Percentiles rank a stretch among this genome's conserved stretches.
phyloP scores from a whole-genome alignment of 1,140 invertebrate species.

The Drosophila athabasca region DNA sequence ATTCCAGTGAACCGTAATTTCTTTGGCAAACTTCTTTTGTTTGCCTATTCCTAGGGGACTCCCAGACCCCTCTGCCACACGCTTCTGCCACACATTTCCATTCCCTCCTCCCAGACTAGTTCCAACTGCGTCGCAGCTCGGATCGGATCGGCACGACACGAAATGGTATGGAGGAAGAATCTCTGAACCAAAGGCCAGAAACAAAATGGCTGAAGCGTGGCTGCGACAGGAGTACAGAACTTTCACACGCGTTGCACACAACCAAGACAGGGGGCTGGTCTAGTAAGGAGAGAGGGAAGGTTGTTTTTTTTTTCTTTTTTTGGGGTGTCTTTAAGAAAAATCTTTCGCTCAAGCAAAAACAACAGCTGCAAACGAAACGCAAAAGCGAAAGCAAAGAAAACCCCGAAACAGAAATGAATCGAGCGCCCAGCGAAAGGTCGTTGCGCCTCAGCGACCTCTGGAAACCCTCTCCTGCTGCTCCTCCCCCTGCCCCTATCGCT shows the following conservation, averaged over 20 bases:
- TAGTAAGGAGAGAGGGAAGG: not conserved
- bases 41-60: slow-evolving; percentile 8
- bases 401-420: slow-evolving; percentile 22
- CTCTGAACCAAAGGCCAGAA: slow-evolving; percentile 17
- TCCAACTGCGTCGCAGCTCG: slow-evolving; percentile 38
- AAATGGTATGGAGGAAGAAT: slow-evolving; percentile 6
- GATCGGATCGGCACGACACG: too few relatives aligned
- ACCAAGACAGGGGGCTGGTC: slow-evolving; percentile 29
- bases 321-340: slow-evolving; percentile 69
- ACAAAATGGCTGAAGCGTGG: slow-evolving; percentile 79
- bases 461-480: slow-evolving; percentile 44
- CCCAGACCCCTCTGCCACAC: slow-evolving; percentile 45
- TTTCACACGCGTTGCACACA: slow-evolving; percentile 74
- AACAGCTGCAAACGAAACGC: slow-evolving; percentile 64
- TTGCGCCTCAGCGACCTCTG: slow-evolving; percentile 69
- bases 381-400: slow-evolving; percentile 35
- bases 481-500: not conserved
- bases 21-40: slow-evolving; percentile 49
- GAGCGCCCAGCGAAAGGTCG: slow-evolving; percentile 56
- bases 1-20: slow-evolving; percentile 30
- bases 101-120: slow-evolving; percentile 42
- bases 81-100: slow-evolving; percentile 68
- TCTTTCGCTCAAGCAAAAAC: slow-evolving; percentile 61
- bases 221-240: slow-evolving; percentile 44
- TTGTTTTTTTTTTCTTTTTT: slow-evolving; percentile 19